A percentile compares a stretch with the other conserved stretches of the same genome.
phyloP scores from a whole-genome alignment of 2,113 vertebrate species.

The Sceloporus undulatus region DNA sequence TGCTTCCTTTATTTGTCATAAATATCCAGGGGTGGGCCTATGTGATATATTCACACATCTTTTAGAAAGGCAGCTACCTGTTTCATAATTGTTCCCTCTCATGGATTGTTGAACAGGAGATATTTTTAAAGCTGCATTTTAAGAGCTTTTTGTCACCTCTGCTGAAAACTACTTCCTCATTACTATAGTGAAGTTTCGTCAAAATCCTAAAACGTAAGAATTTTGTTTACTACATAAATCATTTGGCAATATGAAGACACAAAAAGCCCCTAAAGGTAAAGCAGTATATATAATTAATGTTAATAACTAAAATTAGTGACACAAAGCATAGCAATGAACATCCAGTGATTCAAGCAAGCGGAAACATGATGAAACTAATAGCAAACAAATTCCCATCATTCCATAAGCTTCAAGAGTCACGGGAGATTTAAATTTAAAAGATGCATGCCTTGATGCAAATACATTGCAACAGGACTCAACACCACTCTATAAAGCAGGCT shows the following conservation, averaged over 20 bases:
- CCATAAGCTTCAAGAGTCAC: slow-evolving; percentile 57
- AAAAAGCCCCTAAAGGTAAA: slow-evolving; percentile 69
- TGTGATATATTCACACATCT: background rate
- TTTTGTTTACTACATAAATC: slow-evolving; percentile 63
- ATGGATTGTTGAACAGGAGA: background rate
- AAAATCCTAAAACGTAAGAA: slow-evolving; percentile 35
- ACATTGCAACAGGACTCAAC: slow-evolving; percentile 42
- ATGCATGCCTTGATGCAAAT: slow-evolving; percentile 30
- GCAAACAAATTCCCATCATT: slow-evolving; percentile 40
- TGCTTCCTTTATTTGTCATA: background rate
- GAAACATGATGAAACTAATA: slow-evolving; percentile 64
- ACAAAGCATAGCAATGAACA: slow-evolving; percentile 68
- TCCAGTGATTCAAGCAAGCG: slow-evolving; percentile 63
- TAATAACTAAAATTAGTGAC: slow-evolving; percentile 74
- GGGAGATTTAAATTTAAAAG: slow-evolving; percentile 53
- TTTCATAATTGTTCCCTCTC: slow-evolving; percentile 29
- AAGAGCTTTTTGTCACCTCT: background rate
- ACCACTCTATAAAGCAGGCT: slow-evolving; percentile 46
- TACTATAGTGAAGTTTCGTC: background rate
- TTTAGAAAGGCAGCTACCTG: background rate
- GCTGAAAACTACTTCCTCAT: background rate
- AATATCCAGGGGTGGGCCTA: background rate
- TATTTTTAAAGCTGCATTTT: background rate
- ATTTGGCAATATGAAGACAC: slow-evolving; percentile 65
- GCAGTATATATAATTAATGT: slow-evolving; percentile 70